A percentile compares a stretch with the other conserved stretches of the same genome.
These are phyloP conservation scores for Callipepla californica DNA, from an alignment of 2,113 vertebrate genomes.

Conservation along the genomic window DNA sequence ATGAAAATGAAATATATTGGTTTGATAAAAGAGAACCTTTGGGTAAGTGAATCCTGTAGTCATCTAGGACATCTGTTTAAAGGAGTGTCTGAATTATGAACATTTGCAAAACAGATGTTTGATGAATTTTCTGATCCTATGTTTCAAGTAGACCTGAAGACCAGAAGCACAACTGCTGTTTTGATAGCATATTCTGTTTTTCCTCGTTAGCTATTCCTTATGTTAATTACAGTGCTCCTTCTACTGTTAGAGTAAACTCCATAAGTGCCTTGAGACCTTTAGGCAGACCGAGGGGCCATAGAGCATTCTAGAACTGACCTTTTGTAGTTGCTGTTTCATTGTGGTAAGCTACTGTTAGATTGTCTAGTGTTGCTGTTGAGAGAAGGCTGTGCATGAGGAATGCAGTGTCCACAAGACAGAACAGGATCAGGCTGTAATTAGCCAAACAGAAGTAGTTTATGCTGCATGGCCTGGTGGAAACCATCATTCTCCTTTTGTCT, in stretches of 20 bases:
- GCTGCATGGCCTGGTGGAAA: background rate
- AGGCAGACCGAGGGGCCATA: background rate
- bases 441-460: background rate
- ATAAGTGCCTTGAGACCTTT: background rate
- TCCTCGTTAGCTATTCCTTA: background rate
- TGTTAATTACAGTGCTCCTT: background rate
- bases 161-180: background rate
- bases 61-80: background rate
- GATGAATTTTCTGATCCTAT: background rate
- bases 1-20: background rate
- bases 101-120: background rate
- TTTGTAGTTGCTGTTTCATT: background rate
- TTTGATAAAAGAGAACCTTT: background rate
- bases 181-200: background rate
- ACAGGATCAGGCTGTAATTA: background rate
- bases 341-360: background rate
- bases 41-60: background rate
- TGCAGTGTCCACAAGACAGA: background rate
- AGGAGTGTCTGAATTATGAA: background rate
- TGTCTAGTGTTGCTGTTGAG: background rate
- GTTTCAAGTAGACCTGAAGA: background rate
- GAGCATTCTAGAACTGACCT: background rate
- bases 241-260: background rate
- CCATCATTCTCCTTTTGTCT: background rate
- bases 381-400: background rate